These are phyloP conservation scores for Erebia epiphron DNA, from an alignment of 2,888 invertebrate genomes.

Conservation along the genomic window DNA sequence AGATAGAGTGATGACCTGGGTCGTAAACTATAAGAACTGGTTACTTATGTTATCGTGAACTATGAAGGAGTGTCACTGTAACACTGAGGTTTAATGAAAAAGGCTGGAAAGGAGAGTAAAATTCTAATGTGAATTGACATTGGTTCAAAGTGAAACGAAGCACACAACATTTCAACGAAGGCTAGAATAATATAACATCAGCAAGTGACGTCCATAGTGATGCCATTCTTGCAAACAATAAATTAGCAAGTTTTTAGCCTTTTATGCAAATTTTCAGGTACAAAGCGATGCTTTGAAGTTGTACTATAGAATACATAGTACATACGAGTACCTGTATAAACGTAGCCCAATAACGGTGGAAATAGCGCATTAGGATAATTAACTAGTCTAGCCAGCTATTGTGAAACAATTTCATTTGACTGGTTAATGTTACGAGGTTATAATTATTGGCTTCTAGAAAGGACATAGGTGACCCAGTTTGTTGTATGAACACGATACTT, in stretches of 20 bases:
- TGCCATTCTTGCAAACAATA: background rate
- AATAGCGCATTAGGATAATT: slow-evolving; percentile 8
- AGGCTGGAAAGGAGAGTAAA: too few relatives aligned
- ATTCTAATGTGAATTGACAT: too few relatives aligned
- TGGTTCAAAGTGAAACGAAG: background rate
- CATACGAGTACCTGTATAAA: background rate
- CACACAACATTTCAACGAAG: background rate
- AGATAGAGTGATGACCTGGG: too few relatives aligned
- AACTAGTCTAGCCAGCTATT: slow-evolving; percentile 7
- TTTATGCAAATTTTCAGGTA: background rate
- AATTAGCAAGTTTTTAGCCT: slow-evolving; percentile 2
- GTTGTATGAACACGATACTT: too few relatives aligned
- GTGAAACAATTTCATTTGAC: slow-evolving; percentile 7
- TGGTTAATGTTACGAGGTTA: background rate
- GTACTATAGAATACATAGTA: too few relatives aligned
- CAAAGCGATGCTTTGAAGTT: slow-evolving; percentile 3
- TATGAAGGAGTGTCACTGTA: too few relatives aligned
- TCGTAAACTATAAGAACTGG: too few relatives aligned
- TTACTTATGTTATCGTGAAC: too few relatives aligned
- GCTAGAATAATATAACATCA: too few relatives aligned
- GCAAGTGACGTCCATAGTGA: background rate
- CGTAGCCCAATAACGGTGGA: slow-evolving; percentile 1
- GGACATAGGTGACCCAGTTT: background rate
- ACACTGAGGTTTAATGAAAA: too few relatives aligned
- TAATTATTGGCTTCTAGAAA: background rate